Percentiles rank a stretch among this genome's conserved stretches.
These are phyloP conservation scores for Grantiella picta DNA, from an alignment of 2,113 vertebrate species.

Conservation along the genomic window DNA sequence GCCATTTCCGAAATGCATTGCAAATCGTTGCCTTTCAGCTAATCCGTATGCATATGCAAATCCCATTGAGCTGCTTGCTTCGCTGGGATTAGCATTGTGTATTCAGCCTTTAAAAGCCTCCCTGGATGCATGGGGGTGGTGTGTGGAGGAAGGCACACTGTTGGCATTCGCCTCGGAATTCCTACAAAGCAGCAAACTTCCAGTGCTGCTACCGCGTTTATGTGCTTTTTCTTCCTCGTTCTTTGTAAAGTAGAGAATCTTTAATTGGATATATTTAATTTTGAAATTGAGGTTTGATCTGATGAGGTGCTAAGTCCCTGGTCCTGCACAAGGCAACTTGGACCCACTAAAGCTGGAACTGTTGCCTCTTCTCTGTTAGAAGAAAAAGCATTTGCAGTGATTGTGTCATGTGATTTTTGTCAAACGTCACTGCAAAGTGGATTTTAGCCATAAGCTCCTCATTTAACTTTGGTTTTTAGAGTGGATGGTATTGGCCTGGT, in stretches of 20 bases:
- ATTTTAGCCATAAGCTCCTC: neutral
- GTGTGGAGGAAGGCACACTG: too few species aligned
- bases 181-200: neutral
- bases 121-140: neutral
- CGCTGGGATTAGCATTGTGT: neutral
- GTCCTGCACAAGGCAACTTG: neutral
- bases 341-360: neutral
- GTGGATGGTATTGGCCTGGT: neutral
- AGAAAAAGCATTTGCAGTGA: neutral
- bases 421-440: neutral
- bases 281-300: neutral
- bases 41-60: constrained; percentile 33
- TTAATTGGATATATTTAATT: neutral
- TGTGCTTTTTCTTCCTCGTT: rapidly evolving
- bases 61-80: neutral
- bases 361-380: neutral
- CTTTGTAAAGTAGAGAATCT: neutral
- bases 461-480: neutral
- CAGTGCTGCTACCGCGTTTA: rapidly evolving
- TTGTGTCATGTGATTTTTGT: rapidly evolving
- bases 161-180: neutral
- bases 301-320: neutral
- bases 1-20: neutral
- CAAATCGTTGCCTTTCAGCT: neutral
- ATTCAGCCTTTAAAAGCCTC: neutral